Evolutionary conservation across 2,113 vertebrate genomes (phyloP), one percentile per base, ranked within the genome.

Genomic region (Brachyistius frenatus): DNA sequence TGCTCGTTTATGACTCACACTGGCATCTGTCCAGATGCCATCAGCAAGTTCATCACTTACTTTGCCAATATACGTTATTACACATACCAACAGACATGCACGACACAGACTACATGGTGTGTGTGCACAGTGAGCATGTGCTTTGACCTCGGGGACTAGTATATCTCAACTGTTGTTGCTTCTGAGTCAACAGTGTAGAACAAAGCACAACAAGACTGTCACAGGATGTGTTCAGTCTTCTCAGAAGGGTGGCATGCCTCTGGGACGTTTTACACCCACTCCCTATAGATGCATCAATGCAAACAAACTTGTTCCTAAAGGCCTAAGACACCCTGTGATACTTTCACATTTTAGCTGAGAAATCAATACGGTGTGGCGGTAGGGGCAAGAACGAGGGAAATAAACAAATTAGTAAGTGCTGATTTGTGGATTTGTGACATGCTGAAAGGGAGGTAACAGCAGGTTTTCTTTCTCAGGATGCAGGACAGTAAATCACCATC

Each of bases 391-490:
- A 84, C 90, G 85, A 94, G 78, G 82, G 87, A 92, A 94, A 94
- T 95, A 96, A 96, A 96, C 90, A 95, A 96, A 96, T 96, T 93
- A 93, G 84, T 91, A 15, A 76, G 83, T 90, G 84, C 90, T 95
- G 80, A 88, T 85, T 85, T 90, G 84, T 85, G 84, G 78, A 94
- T 86, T 81, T 78, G 91, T 93, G 88, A 80, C 91, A 89, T 91
- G 90, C 88, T 94, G 85, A 94, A 91, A 84, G 78, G 85, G 84
- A 93, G 90, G 89, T 93, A 92, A 90, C 93, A 94, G 93, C 69
- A 76, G 90, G 92, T 91, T 91, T 90, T 86, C 89, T 91, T 83
- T 67, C 84, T 83, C 83, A 46, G 70, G 44, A 30, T 76, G 74
- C 47, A 53, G 80, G 87, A 91, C 91, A 92, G 88, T 95, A 96